Conservation (phyloP, 2,797 vertebrate genomes). For the Yasuhikotakia modesta region DNA sequence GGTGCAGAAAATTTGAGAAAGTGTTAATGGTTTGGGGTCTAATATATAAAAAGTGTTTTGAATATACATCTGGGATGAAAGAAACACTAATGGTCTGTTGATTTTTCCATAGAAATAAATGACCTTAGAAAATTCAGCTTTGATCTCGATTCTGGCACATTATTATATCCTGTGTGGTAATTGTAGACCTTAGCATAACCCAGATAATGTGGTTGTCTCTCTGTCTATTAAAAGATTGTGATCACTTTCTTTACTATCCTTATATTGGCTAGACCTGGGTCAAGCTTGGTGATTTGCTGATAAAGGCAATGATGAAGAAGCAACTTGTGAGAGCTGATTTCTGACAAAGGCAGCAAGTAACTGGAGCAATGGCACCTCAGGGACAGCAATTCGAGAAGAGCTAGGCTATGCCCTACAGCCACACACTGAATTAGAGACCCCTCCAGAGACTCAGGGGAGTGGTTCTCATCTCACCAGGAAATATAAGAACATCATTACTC, state of each 20-base stretch:
- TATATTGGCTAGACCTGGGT: slow-evolving; percentile 31
- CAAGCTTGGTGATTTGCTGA: slow-evolving; percentile 25
- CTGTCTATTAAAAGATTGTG: slow-evolving; percentile 30
- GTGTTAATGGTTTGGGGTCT: neutral
- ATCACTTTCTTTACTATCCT: slow-evolving; percentile 5
- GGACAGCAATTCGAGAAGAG: slow-evolving; percentile 49
- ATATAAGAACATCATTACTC: slow-evolving; percentile 66
- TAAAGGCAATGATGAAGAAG: slow-evolving; percentile 50
- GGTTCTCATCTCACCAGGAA: slow-evolving; percentile 65
- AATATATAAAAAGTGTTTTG: neutral
- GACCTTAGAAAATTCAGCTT: neutral
- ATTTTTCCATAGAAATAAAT: neutral
- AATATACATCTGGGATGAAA: neutral
- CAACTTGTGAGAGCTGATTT: slow-evolving; percentile 46
- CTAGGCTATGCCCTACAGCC: slow-evolving; percentile 54
- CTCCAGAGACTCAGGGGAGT: slow-evolving; percentile 57
- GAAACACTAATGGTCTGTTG: neutral
- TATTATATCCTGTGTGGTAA: neutral
- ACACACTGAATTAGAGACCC: slow-evolving; percentile 59
- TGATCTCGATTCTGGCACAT: neutral
- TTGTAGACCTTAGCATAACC: slow-evolving; percentile 1
- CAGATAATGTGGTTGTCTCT: slow-evolving; percentile 4
- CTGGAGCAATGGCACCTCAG: slow-evolving; percentile 59
- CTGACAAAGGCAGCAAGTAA: slow-evolving; percentile 51
- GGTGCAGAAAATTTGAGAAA: neutral